Evolutionary conservation across 2,113 vertebrate genomes (phyloP).

Genomic region (Halichoeres trimaculatus): DNA sequence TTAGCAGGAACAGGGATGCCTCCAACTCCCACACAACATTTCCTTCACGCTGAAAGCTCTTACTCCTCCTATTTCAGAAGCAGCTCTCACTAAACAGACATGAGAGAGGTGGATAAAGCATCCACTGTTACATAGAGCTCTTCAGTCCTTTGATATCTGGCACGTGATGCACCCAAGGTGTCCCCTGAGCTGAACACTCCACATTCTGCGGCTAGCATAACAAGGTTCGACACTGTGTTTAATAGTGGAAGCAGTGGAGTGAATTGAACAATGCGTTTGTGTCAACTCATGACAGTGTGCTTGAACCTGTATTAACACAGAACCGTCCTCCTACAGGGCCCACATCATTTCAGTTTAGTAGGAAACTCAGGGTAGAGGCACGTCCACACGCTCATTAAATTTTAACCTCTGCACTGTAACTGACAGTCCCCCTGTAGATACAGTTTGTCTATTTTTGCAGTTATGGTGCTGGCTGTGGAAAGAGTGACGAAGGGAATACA

Average conservation of each 20-base stretch:
- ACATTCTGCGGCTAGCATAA: slow-evolving; percentile 46
- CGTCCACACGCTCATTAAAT: slow-evolving; percentile 53
- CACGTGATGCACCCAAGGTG: slow-evolving; percentile 22
- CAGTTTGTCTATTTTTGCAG: slow-evolving; percentile 17
- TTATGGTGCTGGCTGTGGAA: slow-evolving; percentile 17
- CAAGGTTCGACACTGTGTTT: slow-evolving; percentile 41
- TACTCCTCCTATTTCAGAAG: slow-evolving; percentile 33
- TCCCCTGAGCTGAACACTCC: slow-evolving; percentile 44
- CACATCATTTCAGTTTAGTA: slow-evolving; percentile 24
- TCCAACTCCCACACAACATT: slow-evolving; percentile 41
- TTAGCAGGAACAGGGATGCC: slow-evolving; percentile 28
- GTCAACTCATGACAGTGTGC: slow-evolving; percentile 35
- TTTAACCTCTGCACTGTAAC: slow-evolving; percentile 41
- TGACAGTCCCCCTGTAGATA: slow-evolving; percentile 38
- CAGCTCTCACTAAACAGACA: slow-evolving; percentile 36
- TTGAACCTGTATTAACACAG: slow-evolving; percentile 34
- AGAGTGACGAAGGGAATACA: slow-evolving; percentile 3
- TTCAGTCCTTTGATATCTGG: slow-evolving; percentile 48
- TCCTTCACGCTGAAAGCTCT: slow-evolving; percentile 21
- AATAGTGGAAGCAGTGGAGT: slow-evolving; percentile 32
- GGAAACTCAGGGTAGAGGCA: slow-evolving; percentile 39
- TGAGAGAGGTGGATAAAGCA: slow-evolving; percentile 34
- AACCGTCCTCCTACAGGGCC: slow-evolving; percentile 27
- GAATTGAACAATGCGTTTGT: slow-evolving; percentile 23
- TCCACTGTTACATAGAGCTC: slow-evolving; percentile 35